These are phyloP conservation scores for Oryzias javanicus DNA, from an alignment of 2,113 vertebrate genomes.

Conservation along the genomic window DNA sequence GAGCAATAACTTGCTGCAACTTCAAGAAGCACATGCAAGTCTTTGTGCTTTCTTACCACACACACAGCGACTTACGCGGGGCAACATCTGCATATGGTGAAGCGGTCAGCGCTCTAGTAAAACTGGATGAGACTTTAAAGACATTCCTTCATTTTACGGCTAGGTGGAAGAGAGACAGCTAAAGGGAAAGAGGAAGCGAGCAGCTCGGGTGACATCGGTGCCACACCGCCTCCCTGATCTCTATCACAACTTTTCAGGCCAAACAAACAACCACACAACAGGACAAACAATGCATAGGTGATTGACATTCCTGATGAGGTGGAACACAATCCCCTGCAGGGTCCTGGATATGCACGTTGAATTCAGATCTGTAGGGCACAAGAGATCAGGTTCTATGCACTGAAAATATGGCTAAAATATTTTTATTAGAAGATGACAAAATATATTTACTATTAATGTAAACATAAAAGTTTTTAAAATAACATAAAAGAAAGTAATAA, in stretches of 20 bases:
- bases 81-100: conserved; percentile 65
- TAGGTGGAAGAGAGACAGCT: conserved; percentile 40
- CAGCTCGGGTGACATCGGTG: conserved; percentile 43
- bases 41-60: conserved; percentile 1
- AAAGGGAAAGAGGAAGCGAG: conserved; percentile 58
- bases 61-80: conserved; percentile 12
- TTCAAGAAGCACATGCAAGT: conserved; percentile 32
- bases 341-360: conserved; percentile 18
- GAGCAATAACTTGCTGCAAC: conserved; percentile 48
- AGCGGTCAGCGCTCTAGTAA: conserved; percentile 65
- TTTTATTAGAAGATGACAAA: too few relatives aligned
- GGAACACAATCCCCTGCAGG: conserved; percentile 47
- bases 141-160: conserved; percentile 69
- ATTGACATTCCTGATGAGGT: conserved; percentile 67
- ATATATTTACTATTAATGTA: too few relatives aligned
- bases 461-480: too few relatives aligned
- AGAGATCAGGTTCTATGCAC: neutral
- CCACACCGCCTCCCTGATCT: conserved; percentile 41
- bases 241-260: conserved; percentile 47
- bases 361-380: neutral
- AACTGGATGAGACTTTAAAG: conserved; percentile 67
- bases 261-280: conserved; percentile 64
- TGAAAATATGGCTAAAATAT: too few relatives aligned
- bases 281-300: conserved; percentile 50
- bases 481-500: too few relatives aligned